phyloP scores from a whole-genome alignment of 2,797 vertebrate species.

The Phataginus tricuspis region DNA sequence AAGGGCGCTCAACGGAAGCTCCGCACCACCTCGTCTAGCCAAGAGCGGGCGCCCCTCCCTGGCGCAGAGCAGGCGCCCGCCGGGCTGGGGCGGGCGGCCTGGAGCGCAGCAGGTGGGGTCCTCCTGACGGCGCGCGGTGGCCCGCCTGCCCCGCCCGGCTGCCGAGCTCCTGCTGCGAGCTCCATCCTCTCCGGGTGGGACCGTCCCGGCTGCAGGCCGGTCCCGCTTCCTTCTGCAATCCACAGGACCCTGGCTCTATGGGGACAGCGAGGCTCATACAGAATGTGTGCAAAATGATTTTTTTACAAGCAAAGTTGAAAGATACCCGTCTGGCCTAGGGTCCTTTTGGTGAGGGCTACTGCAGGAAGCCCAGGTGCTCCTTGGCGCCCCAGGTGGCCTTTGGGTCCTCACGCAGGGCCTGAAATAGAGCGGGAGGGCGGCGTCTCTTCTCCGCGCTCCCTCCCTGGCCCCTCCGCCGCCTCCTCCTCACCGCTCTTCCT shows the following conservation, averaged over 20 bases:
- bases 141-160: conserved; percentile 59
- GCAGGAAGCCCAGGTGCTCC: conserved; percentile 82
- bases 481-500: conserved; percentile 74
- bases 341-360: conserved; percentile 84
- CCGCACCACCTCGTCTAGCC: conserved; percentile 51
- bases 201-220: conserved; percentile 73
- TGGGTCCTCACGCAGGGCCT: conserved; percentile 79
- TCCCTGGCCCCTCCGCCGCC: not conserved
- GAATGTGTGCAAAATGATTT: conserved; percentile 88
- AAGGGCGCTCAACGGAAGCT: conserved; percentile 77
- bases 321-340: conserved; percentile 87
- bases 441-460: conserved; percentile 67
- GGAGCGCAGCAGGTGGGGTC: not conserved
- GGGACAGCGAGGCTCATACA: conserved; percentile 87
- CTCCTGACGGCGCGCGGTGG: not conserved
- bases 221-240: conserved; percentile 37
- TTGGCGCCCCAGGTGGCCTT: conserved; percentile 72
- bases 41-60: not conserved
- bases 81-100: not conserved
- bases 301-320: conserved; percentile 88
- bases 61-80: conserved; percentile 38
- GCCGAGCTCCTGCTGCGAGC: conserved; percentile 79
- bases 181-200: conserved; percentile 66
- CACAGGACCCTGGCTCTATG: conserved; percentile 86
- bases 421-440: conserved; percentile 76